Evolutionary conservation across 2,888 invertebrate genomes (phyloP).

Genomic region (Leptopterna dolabrata): DNA sequence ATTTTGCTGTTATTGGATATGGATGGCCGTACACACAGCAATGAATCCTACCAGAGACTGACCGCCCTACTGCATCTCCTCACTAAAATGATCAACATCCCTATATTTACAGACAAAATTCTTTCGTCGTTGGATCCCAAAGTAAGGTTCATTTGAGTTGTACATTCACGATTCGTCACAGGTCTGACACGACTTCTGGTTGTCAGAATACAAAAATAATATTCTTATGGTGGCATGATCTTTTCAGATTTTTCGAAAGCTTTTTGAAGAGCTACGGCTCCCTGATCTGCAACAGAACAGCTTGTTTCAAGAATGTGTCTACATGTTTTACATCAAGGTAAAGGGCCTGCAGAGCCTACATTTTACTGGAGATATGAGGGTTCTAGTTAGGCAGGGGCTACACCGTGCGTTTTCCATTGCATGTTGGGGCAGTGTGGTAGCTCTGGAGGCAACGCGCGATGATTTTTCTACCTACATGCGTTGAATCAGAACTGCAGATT

Average conservation of each 20-base stretch:
- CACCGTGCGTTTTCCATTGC: too few relatives aligned
- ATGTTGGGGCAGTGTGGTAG: too few relatives aligned
- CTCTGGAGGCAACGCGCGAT: too few relatives aligned
- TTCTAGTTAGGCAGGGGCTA: too few relatives aligned
- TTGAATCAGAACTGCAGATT: too few relatives aligned
- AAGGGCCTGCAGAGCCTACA: neutral
- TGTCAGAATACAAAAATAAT: too few relatives aligned
- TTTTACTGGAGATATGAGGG: too few relatives aligned
- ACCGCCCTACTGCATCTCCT: conserved; percentile 52
- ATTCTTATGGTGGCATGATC: neutral
- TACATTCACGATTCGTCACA: neutral
- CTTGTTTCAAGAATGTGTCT: conserved; percentile 60
- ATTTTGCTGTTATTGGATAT: conserved; percentile 52
- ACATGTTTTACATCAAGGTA: conserved; percentile 59
- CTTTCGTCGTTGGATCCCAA: conserved; percentile 20
- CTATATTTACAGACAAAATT: conserved; percentile 40
- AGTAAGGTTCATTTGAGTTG: neutral
- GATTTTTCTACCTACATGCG: too few relatives aligned
- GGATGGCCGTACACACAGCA: conserved; percentile 35
- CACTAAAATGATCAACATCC: conserved; percentile 37
- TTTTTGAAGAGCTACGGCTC: conserved; percentile 49
- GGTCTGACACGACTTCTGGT: neutral
- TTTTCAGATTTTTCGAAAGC: conserved; percentile 46
- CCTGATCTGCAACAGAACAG: conserved; percentile 49
- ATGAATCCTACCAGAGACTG: conserved; percentile 41